These are phyloP conservation scores for Haplochromis burtoni DNA, from an alignment of 2,113 vertebrate genomes.

Conservation along the genomic window DNA sequence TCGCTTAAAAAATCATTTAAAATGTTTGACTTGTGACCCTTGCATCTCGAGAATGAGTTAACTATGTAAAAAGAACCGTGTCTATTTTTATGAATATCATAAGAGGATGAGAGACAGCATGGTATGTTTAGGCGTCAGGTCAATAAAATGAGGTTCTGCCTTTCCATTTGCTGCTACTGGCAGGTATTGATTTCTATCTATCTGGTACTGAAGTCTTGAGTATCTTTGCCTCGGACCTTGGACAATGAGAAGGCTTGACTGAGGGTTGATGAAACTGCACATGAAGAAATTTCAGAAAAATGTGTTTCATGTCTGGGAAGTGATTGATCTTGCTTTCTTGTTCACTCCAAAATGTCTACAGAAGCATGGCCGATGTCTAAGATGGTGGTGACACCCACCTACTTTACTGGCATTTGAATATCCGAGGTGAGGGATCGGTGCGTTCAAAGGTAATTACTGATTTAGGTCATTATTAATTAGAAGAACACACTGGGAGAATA, in stretches of 20 bases:
- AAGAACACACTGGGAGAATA: background rate
- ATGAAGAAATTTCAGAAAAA: background rate
- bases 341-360: background rate
- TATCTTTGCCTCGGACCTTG: conserved; percentile 2
- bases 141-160: background rate
- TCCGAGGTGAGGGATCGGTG: background rate
- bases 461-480: background rate
- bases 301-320: conserved; percentile 3
- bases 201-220: background rate
- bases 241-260: background rate
- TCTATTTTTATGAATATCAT: background rate
- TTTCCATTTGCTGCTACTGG: conserved; percentile 4
- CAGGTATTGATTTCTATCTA: conserved; percentile 43
- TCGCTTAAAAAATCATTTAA: background rate
- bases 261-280: background rate
- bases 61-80: background rate
- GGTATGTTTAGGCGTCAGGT: conserved; percentile 11
- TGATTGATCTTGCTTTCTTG: background rate
- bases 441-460: background rate
- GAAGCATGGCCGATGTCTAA: background rate
- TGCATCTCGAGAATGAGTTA: background rate
- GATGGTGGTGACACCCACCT: background rate
- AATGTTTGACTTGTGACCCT: background rate
- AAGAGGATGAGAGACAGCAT: background rate
- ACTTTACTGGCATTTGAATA: background rate